A percentile compares a stretch with the other conserved stretches of the same genome.
Conservation (phyloP, 2,888 invertebrate species). For the Zeuzera pyrina region DNA sequence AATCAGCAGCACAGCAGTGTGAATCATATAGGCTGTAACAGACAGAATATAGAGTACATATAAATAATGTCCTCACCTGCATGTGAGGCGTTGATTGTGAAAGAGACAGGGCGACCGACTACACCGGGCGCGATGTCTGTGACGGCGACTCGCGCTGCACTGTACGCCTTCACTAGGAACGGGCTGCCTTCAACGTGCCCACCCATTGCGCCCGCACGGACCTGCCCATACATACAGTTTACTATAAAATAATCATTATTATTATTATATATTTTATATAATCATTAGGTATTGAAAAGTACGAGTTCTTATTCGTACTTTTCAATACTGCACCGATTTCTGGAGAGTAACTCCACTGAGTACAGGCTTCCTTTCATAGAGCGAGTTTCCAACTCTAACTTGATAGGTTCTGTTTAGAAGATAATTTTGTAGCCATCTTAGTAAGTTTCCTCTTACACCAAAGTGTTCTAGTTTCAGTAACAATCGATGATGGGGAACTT, state of each 20-base stretch:
- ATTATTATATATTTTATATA: too few relatives aligned
- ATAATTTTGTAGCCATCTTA: too few relatives aligned
- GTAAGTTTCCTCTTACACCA: too few relatives aligned
- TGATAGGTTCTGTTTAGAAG: too few relatives aligned
- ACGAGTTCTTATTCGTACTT: too few relatives aligned
- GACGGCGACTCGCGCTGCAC: constrained; percentile 94
- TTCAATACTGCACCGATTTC: too few relatives aligned
- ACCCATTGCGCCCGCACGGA: constrained; percentile 70
- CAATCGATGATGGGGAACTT: too few relatives aligned
- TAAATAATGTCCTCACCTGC: constrained; percentile 50
- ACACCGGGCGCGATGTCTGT: constrained; percentile 93
- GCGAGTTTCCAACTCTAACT: too few relatives aligned
- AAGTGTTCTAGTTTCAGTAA: too few relatives aligned
- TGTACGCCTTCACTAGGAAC: constrained; percentile 96
- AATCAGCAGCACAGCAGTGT: background rate
- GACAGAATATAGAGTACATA: background rate
- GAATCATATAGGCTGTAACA: background rate
- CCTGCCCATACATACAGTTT: constrained; percentile 26
- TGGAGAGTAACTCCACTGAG: too few relatives aligned
- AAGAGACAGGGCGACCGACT: constrained; percentile 94
- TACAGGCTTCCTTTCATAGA: too few relatives aligned
- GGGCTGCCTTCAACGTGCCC: constrained; percentile 96
- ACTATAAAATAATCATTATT: background rate
- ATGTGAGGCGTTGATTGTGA: constrained; percentile 89
- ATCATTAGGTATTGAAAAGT: too few relatives aligned